Conservation (phyloP, 2,888 invertebrate species). For the Nasonovia ribisnigri region DNA sequence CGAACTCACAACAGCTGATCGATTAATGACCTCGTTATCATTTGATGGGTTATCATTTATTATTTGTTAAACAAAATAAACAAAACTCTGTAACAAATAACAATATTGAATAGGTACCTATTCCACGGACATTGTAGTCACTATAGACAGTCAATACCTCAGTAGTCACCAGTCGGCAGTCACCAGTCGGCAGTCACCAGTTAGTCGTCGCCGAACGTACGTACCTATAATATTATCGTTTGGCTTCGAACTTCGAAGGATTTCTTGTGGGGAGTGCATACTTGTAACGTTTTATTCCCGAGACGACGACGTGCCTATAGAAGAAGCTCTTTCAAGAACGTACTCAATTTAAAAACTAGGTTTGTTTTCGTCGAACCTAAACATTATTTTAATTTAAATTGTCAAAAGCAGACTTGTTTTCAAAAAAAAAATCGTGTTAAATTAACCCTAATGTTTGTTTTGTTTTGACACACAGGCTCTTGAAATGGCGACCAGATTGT, state of each 20-base stretch:
- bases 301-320: background rate
- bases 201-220: too few species aligned
- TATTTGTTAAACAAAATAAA: constrained; percentile 9
- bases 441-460: background rate
- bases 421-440: background rate
- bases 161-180: background rate
- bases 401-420: background rate
- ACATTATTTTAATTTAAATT: background rate
- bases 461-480: background rate
- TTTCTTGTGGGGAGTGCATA: background rate
- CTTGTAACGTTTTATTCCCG: background rate
- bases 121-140: constrained; percentile 10
- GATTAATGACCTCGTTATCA: constrained; percentile 57
- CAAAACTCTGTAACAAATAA: constrained; percentile 40
- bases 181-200: background rate
- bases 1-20: constrained; percentile 17
- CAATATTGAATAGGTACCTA: background rate
- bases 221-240: background rate
- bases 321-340: background rate
- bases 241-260: background rate
- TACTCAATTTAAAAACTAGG: background rate
- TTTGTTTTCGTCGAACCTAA: background rate
- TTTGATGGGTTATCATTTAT: constrained; percentile 48
- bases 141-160: background rate
- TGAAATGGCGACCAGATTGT: constrained; percentile 54